Base-by-base conservation (phyloP, 1,140 invertebrate species). In the Steinernema khuongi region DNA sequence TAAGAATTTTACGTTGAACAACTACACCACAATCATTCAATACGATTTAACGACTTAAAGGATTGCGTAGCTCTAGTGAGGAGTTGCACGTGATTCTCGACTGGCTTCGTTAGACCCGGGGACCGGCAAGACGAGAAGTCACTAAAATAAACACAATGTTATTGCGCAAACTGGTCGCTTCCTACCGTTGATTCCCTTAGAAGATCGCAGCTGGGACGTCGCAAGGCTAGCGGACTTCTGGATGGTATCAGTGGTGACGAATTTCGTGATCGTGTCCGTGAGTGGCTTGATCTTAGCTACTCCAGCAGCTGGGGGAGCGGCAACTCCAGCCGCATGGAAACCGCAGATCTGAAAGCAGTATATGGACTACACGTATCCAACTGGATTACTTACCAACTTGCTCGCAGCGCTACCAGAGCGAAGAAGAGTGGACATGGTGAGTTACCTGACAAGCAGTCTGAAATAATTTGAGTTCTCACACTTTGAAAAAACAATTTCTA, bases 111-210 rank as follows among this genome's bases (percentile, higher is more conserved):
- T n/a, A n/a, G n/a, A n/a, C n/a, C n/a, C n/a, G n/a, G n/a, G n/a
- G n/a, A n/a, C n/a, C n/a, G n/a, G n/a, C n/a, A n/a, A n/a, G n/a
- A 66, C 76, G 76, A 30, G 76, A 77, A 31, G 76, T 77, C 31
- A 77, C 76, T 77, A 30, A 69, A 77, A 74, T 1, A 31, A 31
- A 73, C 11, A 73, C 31, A 22, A 4, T 4, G 18, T n/a, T 69
- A 69, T n/a, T 69, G n/a, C 31, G 68, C 7, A 31, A n/a, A 30
- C 17, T 1, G 7, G 68, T 30, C 33, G 28, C 0, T 44, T 31
- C 43, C 1, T 31, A 77, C 76, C 76, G 67, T 77, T 77, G 68
- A 77, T 75, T 36, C 76, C 76, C 36, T 77, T 77, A 31, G 60
- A 69, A 22, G 70, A 69, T 4, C 70, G 41, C 14, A 70, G 67